A percentile compares a stretch with the other conserved stretches of the same genome.
Evolutionary conservation across 2,113 vertebrate genomes (phyloP).

Genomic region (Lepidothrix coronata): DNA sequence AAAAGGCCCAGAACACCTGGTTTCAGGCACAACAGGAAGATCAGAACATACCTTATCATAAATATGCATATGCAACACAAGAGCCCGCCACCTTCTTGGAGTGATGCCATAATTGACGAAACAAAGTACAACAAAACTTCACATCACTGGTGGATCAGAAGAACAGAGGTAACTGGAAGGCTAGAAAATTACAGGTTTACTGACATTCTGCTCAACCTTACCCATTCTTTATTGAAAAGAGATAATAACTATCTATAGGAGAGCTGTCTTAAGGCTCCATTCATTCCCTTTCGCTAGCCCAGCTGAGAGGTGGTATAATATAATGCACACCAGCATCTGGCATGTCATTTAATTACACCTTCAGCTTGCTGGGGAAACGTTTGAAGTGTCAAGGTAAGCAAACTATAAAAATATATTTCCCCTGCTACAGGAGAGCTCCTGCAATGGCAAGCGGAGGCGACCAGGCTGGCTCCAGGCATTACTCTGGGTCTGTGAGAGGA

Average conservation of each 20-base stretch:
- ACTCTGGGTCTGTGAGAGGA: background rate
- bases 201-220: constrained; percentile 57
- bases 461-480: background rate
- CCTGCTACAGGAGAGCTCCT: background rate
- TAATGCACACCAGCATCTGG: constrained; percentile 27
- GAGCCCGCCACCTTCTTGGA: constrained; percentile 16
- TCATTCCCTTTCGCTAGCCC: constrained; percentile 28
- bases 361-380: constrained; percentile 25
- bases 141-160: constrained; percentile 23
- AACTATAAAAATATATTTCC: constrained; percentile 37
- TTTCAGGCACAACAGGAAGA: constrained; percentile 14
- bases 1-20: constrained; percentile 26
- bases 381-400: constrained; percentile 57
- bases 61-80: background rate
- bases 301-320: constrained; percentile 28
- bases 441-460: background rate
- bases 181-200: constrained; percentile 65
- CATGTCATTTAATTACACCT: constrained; percentile 53
- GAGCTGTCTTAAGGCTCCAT: constrained; percentile 53
- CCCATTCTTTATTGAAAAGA: constrained; percentile 59
- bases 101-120: constrained; percentile 35
- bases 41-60: constrained; percentile 7
- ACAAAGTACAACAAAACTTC: constrained; percentile 52
- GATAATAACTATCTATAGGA: constrained; percentile 57
- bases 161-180: constrained; percentile 51